A percentile compares a stretch with the other conserved stretches of the same genome.
phyloP scores from a whole-genome alignment of 1,140 invertebrate genomes.

The Vanessa atalanta region DNA sequence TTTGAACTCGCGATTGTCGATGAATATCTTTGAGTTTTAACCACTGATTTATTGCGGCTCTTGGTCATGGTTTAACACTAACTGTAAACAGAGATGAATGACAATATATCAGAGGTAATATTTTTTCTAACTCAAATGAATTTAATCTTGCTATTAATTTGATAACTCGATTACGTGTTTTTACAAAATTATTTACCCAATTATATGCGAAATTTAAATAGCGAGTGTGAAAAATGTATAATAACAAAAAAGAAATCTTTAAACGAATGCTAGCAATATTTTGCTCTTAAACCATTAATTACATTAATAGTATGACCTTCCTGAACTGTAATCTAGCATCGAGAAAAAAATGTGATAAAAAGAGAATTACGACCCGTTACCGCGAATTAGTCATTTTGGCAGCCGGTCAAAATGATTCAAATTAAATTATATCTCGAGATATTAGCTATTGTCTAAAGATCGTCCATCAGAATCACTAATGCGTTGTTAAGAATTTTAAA shows the following conservation, averaged over 20 bases:
- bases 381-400: conserved; percentile 75
- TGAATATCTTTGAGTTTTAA: too few species aligned
- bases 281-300: conserved; percentile 36
- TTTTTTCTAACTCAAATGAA: too few species aligned
- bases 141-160: neutral
- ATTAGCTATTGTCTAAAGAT: conserved; percentile 64
- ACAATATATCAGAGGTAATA: too few species aligned
- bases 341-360: conserved; percentile 63
- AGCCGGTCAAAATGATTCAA: conserved; percentile 62
- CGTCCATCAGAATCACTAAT: conserved; percentile 56
- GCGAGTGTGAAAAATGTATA: conserved; percentile 9
- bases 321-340: conserved; percentile 54
- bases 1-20: too few species aligned
- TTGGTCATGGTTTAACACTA: too few species aligned
- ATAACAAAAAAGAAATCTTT: conserved; percentile 24
- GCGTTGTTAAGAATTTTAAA: conserved; percentile 42
- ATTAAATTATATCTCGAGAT: conserved; percentile 65
- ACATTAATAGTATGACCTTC: conserved; percentile 51
- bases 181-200: neutral
- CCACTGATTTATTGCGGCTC: too few species aligned
- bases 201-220: conserved; percentile 8
- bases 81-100: too few species aligned
- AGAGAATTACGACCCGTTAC: conserved; percentile 57
- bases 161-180: neutral
- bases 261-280: conserved; percentile 27